Evolutionary conservation across 35 echinoderm and acorn worm genomes (phyloP), one percentile per base, ranked within the genome.

Genomic region (Diadema setosum): DNA sequence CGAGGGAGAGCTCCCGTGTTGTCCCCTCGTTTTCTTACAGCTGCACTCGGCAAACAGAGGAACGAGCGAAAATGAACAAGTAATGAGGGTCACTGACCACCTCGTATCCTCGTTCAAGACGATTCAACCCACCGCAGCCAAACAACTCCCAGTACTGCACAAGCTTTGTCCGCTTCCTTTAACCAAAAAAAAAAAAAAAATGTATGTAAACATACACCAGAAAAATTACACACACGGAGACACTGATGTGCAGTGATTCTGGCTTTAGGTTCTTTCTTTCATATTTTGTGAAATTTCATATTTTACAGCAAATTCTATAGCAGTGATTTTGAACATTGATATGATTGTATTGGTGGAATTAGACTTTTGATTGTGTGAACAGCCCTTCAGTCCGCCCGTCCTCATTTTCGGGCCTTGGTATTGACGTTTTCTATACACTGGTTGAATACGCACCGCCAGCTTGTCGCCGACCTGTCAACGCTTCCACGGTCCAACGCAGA

Each of bases 381-480:
- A 78, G 73, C 73, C 40, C 73, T 44, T 78, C 34, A 67, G 37
- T 41, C 34, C 29, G 40, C 7, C 33, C 37, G 73, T 42, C 73
- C 73, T 21, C 40, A 78, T 78, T 78, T n/a, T 36, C 73, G 39
- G 40, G 27, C 73, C 40, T 78, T 78, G 73, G 40, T 78, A 78
- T 78, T 78, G 73, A 78, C 73, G 73, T 36, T 78, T 44, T 78
- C 73, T 78, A 78, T 78, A 78, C 40, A 78, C 27, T 78, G 73
- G 73, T 44, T 78, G 73, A 78, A 78, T 78, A 78, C 35, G 73
- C 73, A 78, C 35, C 73, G 73, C 73, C 73, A 78, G 11, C 24
- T n/a, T n/a, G 73, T 42, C 73, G 73, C 73, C 73, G 29, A 21
- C 40, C 24, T 44, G 73, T 78, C 73, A 78, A 78, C 73, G 39